These are phyloP conservation scores for Phaenicophaeus curvirostris DNA, from an alignment of 2,797 vertebrate species.

Conservation along the genomic window DNA sequence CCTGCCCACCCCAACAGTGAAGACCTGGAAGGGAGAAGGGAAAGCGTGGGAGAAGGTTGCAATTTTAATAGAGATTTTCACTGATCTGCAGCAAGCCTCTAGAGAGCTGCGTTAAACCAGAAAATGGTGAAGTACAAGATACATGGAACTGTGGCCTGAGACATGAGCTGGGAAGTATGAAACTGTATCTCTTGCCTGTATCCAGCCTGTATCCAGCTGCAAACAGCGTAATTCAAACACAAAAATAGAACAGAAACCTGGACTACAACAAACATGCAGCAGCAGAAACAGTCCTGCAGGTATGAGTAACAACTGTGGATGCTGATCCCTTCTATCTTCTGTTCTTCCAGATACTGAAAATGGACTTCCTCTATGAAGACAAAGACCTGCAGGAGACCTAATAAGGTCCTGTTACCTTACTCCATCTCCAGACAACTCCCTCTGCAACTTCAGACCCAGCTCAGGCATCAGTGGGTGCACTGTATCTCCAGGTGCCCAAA, in stretches of 20 bases:
- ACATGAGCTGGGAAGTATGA: background rate
- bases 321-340: background rate
- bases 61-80: background rate
- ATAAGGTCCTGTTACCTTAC: background rate
- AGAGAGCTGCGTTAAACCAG: background rate
- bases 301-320: background rate
- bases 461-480: background rate
- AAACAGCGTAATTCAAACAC: background rate
- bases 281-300: background rate
- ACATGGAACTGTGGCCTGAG: background rate
- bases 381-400: background rate
- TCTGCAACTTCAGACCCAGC: background rate
- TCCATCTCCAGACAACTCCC: background rate
- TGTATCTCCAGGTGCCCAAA: background rate
- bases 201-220: background rate
- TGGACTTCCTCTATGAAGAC: background rate
- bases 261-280: background rate
- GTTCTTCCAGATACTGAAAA: background rate
- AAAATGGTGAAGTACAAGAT: background rate
- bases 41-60: accelerated
- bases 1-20: background rate
- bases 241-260: background rate
- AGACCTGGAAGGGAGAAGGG: background rate
- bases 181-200: background rate
- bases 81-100: background rate